phyloP scores from a whole-genome alignment of 2,888 invertebrate genomes.

The Oasisia sp. region DNA sequence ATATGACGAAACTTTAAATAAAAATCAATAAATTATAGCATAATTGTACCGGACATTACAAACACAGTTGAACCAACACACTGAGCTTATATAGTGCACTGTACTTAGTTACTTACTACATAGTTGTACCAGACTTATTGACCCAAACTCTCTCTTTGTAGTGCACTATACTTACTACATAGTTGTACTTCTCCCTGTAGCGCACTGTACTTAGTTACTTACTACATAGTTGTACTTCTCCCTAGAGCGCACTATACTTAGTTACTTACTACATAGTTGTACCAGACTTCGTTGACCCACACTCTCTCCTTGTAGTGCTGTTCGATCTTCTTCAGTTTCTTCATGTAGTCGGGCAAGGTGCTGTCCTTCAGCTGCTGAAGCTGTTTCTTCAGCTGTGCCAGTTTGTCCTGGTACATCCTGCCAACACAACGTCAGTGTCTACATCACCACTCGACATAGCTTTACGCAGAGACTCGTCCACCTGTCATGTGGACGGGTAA shows the following conservation, averaged over 20 bases:
- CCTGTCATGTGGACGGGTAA: no score
- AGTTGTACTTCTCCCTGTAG: no score
- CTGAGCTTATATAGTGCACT: no score
- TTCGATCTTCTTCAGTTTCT: constrained; percentile 84
- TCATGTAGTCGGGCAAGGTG: constrained; percentile 85
- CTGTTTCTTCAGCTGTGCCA: constrained; percentile 88
- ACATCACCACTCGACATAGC: not conserved
- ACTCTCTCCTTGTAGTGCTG: constrained; percentile 82
- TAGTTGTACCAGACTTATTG: constrained; percentile 63
- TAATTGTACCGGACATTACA: no score
- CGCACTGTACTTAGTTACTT: no score
- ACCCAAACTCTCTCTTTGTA: constrained; percentile 40
- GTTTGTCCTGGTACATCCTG: constrained; percentile 84
- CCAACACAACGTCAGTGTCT: constrained; percentile 41
- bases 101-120: constrained; percentile 56
- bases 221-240: constrained; percentile 61
- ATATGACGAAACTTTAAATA: no score
- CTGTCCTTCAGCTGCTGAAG: constrained; percentile 88
- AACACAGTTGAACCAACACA: no score
- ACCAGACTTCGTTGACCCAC: constrained; percentile 63
- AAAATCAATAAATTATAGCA: no score
- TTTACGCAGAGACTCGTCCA: no score
- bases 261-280: constrained; percentile 60
- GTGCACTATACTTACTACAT: constrained; percentile 54
- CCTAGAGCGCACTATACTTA: no score